Evolutionary conservation across 1,140 invertebrate genomes (phyloP).

Genomic region (Drosophila saltans): DNA sequence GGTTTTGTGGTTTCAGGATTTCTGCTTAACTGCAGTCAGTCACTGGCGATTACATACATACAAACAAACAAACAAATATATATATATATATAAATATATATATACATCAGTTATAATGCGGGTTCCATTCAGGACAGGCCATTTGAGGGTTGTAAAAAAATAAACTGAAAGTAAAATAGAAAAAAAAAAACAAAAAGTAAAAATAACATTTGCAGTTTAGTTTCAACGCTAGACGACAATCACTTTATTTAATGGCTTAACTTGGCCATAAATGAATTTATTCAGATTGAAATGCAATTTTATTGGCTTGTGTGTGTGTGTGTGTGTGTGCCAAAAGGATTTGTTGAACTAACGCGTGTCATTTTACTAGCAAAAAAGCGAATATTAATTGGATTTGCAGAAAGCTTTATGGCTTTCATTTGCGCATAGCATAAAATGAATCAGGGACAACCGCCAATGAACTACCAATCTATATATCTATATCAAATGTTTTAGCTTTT

Average conservation of each 20-base stretch:
- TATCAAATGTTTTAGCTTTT: too few relatives aligned
- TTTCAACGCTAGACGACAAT: constrained; percentile 1
- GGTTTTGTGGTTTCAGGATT: constrained; percentile 31
- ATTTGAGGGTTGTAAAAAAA: constrained; percentile 35
- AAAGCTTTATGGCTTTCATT: background rate
- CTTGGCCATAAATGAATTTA: constrained; percentile 23
- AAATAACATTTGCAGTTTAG: constrained; percentile 28
- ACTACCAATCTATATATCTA: background rate
- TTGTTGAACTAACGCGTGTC: background rate
- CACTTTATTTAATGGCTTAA: constrained; percentile 16
- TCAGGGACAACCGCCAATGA: background rate
- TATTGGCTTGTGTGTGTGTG: background rate
- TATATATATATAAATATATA: background rate
- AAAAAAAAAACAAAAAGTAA: constrained; percentile 25
- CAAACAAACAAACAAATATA: background rate
- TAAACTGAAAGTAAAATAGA: constrained; percentile 30
- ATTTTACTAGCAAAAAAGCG: too few relatives aligned
- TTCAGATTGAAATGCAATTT: constrained; percentile 26
- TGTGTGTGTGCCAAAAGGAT: constrained; percentile 1
- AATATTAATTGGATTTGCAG: constrained; percentile 6
- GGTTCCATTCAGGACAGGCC: constrained; percentile 16
- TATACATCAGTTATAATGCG: constrained; percentile 17
- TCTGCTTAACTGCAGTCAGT: constrained; percentile 27
- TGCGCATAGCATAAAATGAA: background rate
- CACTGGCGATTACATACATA: constrained; percentile 13